A percentile compares a stretch with the other conserved stretches of the same genome.
Conservation (phyloP, 2,113 vertebrate species). For the cattle (Bos taurus) region ARS-UCD2.0 NC_037342.1:30791001-30791500, state of each 20-base stretch:
- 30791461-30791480: background rate
- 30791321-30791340: background rate
- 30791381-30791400: background rate
- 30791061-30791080: rapidly evolving
- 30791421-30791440: background rate
- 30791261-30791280: conserved; percentile 47
- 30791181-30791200: conserved; percentile 4
- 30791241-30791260: background rate
- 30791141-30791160: background rate
- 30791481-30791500: background rate
- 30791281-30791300: background rate
- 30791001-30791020: background rate
- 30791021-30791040: background rate
- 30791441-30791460: background rate
- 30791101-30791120: background rate
- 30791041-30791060: background rate
- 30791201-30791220: background rate
- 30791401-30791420: background rate
- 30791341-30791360: background rate
- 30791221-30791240: conserved; percentile 47
- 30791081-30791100: background rate
- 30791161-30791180: background rate
- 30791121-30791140: background rate
- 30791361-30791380: background rate
- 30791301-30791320: background rate